Evolutionary conservation across 2,888 invertebrate species (phyloP), one percentile per base, ranked within the genome.

Genomic region (Ophion ellenae): DNA sequence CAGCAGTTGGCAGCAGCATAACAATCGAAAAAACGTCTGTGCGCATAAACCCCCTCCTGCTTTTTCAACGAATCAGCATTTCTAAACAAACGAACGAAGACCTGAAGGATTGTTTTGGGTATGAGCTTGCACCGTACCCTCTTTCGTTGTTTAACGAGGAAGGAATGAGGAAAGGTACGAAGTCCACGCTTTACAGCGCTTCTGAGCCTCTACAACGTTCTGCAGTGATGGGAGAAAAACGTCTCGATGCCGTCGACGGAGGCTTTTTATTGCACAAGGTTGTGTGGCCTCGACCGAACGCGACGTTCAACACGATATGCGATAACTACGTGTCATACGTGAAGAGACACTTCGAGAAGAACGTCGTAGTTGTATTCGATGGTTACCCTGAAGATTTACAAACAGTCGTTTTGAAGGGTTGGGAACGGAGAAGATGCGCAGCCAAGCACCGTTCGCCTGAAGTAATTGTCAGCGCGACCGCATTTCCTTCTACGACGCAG

Each of bases 111-210:
- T 84, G 79, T 75, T 70, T 89, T 20, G 70, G 73, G 32, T 89
- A 85, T 78, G 89, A 90, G 79, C 75, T 53, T n/a, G 76, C 87
- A 36, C 88, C 86, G n/a, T 88, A 78, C 70, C 85, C 87, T 11
- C 45, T 86, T n/a, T 85, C 87, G 14, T 67, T 89, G 17, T 87
- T 89, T 66, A 47, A 82, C 20, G 87, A 89, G 20, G 64, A 47
- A 36, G 82, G 84, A 28, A 83, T 88, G 87, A 79, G 86, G 2
- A 88, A 86, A 77, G 64, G 70, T 24, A 83, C 66, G 4, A 85
- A 86, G 69, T 83, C 81, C 2, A n/a, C 76, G 11, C n/a, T 83
- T 2, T 86, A 89, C 83, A 89, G 85, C 86, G 3, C 17, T 70
- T 79, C 53, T 45, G 71, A 47, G 57, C 40, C 57, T 63, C 32